Evolutionary conservation across 2,888 invertebrate species (phyloP).

Genomic region (Yponomeuta cagnagella): DNA sequence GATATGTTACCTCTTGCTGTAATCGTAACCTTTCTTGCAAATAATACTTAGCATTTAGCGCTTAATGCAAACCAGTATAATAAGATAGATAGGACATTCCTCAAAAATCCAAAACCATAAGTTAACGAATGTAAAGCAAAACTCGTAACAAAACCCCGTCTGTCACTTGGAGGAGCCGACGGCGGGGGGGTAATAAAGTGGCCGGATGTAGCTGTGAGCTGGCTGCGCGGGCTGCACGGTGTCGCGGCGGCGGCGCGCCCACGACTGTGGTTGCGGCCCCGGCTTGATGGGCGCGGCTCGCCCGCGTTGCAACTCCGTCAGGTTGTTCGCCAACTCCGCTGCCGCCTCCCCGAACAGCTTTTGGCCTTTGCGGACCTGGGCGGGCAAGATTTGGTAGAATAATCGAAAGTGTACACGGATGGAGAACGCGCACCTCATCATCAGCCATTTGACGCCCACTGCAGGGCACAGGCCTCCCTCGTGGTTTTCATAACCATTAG

Average conservation of each 20-base stretch:
- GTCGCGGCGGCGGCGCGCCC: neutral
- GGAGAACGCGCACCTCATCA: no score
- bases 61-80: no score
- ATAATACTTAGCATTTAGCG: no score
- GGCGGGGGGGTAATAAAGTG: neutral
- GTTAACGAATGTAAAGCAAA: no score
- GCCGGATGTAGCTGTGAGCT: neutral
- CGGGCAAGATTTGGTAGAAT: constrained; percentile 1
- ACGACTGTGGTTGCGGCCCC: neutral
- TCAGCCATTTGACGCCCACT: no score
- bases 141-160: no score
- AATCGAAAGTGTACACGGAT: neutral
- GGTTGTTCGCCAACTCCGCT: constrained; percentile 30
- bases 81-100: no score
- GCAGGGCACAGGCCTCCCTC: no score
- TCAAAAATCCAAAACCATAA: no score
- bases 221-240: neutral
- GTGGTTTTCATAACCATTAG: no score
- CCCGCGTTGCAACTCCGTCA: constrained; percentile 47
- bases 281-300: constrained; percentile 19
- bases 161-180: neutral
- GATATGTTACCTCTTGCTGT: no score
- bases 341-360: constrained; percentile 57
- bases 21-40: no score
- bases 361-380: constrained; percentile 53